phyloP scores from a whole-genome alignment of 2,797 vertebrate genomes.

The Squalus acanthias region DNA sequence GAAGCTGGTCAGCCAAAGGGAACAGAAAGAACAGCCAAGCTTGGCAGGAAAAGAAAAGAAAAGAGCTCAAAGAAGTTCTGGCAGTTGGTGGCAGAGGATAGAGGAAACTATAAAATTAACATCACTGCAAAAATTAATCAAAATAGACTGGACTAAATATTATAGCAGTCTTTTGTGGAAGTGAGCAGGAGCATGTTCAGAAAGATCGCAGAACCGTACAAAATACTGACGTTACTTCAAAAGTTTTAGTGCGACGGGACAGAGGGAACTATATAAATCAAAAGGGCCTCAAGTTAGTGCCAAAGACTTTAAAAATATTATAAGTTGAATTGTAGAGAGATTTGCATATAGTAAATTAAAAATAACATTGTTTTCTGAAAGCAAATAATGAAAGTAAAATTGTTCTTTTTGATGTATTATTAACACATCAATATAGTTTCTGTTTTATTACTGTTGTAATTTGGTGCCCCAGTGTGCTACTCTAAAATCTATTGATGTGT shows the following conservation, averaged over 20 bases:
- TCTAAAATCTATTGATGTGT: neutral
- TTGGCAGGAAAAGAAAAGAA: neutral
- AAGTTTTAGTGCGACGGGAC: neutral
- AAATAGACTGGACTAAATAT: neutral
- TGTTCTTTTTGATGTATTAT: neutral
- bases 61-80: neutral
- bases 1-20: neutral
- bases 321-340: neutral
- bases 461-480: neutral
- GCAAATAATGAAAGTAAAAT: neutral
- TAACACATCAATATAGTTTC: neutral
- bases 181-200: neutral
- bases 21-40: neutral
- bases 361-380: neutral
- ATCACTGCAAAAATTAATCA: neutral
- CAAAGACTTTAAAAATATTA: neutral
- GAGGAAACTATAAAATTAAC: neutral
- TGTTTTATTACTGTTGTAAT: neutral
- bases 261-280: neutral
- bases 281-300: neutral
- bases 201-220: neutral
- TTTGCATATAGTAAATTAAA: neutral
- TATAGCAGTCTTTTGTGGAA: neutral
- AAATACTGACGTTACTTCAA: neutral
- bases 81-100: too few relatives aligned